A percentile compares a stretch with the other conserved stretches of the same genome.
These are phyloP conservation scores for Apotomis turbidana DNA, from an alignment of 2,888 invertebrate genomes.

Conservation along the genomic window DNA sequence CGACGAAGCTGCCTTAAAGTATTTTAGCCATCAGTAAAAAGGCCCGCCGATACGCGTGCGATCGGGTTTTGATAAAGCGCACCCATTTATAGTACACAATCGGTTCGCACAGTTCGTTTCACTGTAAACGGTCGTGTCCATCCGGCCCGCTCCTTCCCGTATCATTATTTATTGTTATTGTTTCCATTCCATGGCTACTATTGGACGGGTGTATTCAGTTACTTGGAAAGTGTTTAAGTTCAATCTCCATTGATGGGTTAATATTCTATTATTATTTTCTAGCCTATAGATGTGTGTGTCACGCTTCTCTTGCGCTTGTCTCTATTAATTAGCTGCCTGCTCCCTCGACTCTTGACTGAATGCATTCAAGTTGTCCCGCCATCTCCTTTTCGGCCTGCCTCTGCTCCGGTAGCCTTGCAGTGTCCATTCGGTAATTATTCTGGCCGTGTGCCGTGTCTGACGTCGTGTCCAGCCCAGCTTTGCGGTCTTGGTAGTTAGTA, in stretches of 20 bases:
- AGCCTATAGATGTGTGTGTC: too few relatives aligned
- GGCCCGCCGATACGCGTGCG: constrained; percentile 29
- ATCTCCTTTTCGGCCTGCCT: too few relatives aligned
- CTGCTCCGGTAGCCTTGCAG: too few relatives aligned
- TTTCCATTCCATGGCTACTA: constrained; percentile 57
- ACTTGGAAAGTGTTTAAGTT: constrained; percentile 12
- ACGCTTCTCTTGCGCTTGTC: too few relatives aligned
- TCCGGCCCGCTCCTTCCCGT: constrained; percentile 50
- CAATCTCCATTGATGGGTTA: constrained; percentile 8
- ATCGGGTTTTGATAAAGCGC: constrained; percentile 38
- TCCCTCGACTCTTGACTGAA: too few relatives aligned
- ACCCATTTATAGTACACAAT: constrained; percentile 42
- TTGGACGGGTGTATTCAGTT: constrained; percentile 44
- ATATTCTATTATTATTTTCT: background rate
- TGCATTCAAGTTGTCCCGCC: too few relatives aligned
- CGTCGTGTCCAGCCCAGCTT: too few relatives aligned
- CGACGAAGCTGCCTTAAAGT: constrained; percentile 12
- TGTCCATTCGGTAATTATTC: too few relatives aligned
- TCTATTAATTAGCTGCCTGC: too few relatives aligned
- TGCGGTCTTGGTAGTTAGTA: too few relatives aligned
- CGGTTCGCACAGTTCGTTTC: constrained; percentile 47
- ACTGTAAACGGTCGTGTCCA: constrained; percentile 50
- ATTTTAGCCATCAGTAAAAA: constrained; percentile 36
- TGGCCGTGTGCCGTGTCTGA: too few relatives aligned
- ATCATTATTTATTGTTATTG: constrained; percentile 76